These are phyloP conservation scores for Clarias batrachus DNA, from an alignment of 2,113 vertebrate species.

Conservation along the genomic window DNA sequence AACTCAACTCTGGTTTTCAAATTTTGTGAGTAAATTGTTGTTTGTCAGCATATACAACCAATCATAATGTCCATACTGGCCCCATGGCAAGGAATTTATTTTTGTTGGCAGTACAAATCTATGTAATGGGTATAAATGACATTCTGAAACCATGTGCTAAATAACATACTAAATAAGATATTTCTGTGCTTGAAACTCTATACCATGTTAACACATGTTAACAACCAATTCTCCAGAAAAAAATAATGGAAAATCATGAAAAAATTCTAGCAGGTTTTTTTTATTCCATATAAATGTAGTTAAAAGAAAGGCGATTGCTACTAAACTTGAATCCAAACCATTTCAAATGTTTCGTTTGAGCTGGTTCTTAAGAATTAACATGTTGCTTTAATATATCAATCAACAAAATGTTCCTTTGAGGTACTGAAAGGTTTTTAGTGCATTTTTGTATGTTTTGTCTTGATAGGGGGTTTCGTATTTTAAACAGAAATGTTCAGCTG, in stretches of 20 bases:
- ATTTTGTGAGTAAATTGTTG: neutral
- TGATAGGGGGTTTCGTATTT: neutral
- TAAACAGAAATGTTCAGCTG: constrained; percentile 20
- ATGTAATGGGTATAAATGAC: neutral
- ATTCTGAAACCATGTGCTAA: neutral
- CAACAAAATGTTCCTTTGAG: neutral
- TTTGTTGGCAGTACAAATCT: neutral
- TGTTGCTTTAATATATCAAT: neutral
- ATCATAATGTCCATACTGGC: constrained; percentile 17
- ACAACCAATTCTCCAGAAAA: neutral
- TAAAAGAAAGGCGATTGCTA: neutral
- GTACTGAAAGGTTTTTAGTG: neutral
- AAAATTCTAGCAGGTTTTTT: neutral
- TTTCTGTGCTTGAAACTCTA: neutral
- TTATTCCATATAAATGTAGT: neutral
- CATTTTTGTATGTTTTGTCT: neutral
- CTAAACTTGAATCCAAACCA: too few relatives aligned
- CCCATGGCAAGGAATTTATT: neutral
- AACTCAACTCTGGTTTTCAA: neutral
- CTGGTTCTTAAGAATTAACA: neutral
- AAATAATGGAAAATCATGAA: neutral
- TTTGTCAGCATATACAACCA: constrained; percentile 3
- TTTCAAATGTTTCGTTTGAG: neutral
- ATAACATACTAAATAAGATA: neutral
- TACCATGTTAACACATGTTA: neutral